Percentiles rank a stretch among this genome's conserved stretches.
phyloP scores from a whole-genome alignment of 2,888 invertebrate species.

The Sphinx pinastri region DNA sequence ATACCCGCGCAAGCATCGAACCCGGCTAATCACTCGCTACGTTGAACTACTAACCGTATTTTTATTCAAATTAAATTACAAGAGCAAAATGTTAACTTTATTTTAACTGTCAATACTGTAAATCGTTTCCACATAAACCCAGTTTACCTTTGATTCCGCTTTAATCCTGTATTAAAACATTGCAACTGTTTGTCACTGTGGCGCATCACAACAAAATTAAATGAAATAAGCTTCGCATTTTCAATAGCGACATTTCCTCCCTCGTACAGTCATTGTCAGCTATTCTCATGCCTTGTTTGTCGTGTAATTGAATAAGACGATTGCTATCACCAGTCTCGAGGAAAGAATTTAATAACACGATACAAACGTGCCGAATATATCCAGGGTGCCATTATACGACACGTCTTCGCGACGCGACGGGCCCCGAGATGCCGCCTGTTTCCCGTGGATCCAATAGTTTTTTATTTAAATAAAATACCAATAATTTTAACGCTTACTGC shows the following conservation, averaged over 20 bases:
- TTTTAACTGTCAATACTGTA: neutral
- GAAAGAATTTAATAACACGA: conserved; percentile 80
- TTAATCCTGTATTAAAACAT: conserved; percentile 46
- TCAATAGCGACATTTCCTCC: conserved; percentile 64
- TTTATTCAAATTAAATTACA: neutral
- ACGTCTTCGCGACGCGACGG: conserved; percentile 35
- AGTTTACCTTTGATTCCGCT: conserved; percentile 32
- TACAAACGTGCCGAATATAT: conserved; percentile 61
- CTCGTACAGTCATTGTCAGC: conserved; percentile 70
- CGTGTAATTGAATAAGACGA: conserved; percentile 79
- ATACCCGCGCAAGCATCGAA: too few relatives aligned
- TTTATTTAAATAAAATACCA: conserved; percentile 70
- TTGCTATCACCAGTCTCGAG: conserved; percentile 70
- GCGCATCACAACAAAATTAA: conserved; percentile 57
- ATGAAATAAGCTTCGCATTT: conserved; percentile 70
- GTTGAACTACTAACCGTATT: too few relatives aligned
- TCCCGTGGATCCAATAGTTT: conserved; percentile 55
- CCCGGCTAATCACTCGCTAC: too few relatives aligned
- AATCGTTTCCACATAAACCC: conserved; percentile 22
- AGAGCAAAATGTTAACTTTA: neutral
- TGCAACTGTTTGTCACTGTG: conserved; percentile 47
- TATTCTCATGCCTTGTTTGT: conserved; percentile 73
- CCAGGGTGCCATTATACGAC: conserved; percentile 50
- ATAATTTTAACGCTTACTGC: conserved; percentile 63
- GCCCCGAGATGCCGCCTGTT: conserved; percentile 32